Evolutionary conservation across 2,113 vertebrate species (phyloP), one percentile per base, ranked within the genome.

Genomic region (Dinomys branickii): DNA sequence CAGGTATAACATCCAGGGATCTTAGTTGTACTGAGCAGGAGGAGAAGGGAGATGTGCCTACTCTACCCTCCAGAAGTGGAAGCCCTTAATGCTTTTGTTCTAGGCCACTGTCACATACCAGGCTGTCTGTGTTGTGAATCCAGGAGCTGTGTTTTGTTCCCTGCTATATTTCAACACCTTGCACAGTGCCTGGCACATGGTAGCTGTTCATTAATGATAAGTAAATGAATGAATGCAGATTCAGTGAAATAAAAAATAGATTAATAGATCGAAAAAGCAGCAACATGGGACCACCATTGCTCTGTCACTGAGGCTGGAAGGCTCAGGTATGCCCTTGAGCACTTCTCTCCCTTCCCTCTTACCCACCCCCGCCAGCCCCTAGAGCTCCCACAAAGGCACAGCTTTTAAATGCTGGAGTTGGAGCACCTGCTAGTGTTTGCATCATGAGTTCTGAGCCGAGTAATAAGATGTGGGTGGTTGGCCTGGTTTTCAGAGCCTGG

Each of bases 401-500:
- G 41, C 19, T n/a, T 75, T 65, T 44, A 58, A 82, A 47, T 71
- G 30, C 28, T 0, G 0, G 35, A 9, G 14, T 44, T 81, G 14
- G 58, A 38, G 47, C 2, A 16, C 85, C 63, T 61, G 41, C 82
- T 69, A 24, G 52, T 24, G 63, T 50, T 50, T 90, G 87, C 50
- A 24, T 35, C 77, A 52, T 12, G 16, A 5, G 2, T 52, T 89
- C 88, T 67, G 78, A 92, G 73, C 82, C 65, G 78, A 26, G 41
- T 41, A 19, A 10, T 13, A 84, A 94, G 75, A 26, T 10, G 38
- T 78, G 88, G 95, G 86, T 22, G 73, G 80, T 0, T 93, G 89
- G 83, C 94, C 94, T 95, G 94, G 83, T 75, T 95, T 86, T 73
- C 7, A 30, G 67, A 80, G 90, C 78, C 63, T 28, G 67, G 78